Conservation (phyloP, 2,797 vertebrate species). For the Scarus forsteni region DNA sequence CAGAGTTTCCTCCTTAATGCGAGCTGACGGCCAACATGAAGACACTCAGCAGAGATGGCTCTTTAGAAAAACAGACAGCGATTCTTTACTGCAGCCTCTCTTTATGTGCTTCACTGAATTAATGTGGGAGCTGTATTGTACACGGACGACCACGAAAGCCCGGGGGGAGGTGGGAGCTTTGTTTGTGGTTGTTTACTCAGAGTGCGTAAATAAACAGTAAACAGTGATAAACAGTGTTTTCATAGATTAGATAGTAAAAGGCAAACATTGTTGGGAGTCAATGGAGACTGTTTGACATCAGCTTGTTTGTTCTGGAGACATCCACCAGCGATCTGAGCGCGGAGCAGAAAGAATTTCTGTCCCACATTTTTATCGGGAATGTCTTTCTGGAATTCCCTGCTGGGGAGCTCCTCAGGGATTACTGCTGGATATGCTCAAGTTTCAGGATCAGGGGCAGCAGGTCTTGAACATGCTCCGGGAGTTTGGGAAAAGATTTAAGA, state of each 20-base stretch:
- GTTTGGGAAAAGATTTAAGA: too few relatives aligned
- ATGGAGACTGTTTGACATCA: constrained; percentile 1
- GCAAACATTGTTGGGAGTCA: constrained; percentile 1
- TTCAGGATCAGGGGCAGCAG: too few relatives aligned
- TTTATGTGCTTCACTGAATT: constrained; percentile 37
- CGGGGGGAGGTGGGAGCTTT: constrained; percentile 8
- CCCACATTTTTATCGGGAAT: not conserved
- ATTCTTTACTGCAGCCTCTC: constrained; percentile 43
- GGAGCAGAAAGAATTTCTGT: not conserved
- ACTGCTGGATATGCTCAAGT: too few relatives aligned
- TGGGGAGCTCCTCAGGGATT: not conserved
- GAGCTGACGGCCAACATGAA: constrained; percentile 46
- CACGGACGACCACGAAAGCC: constrained; percentile 19
- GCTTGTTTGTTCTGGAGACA: not conserved
- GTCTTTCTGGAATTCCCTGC: not conserved
- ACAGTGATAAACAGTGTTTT: constrained; percentile 8
- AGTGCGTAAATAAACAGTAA: constrained; percentile 9
- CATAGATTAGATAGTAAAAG: constrained; percentile 5
- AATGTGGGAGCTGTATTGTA: constrained; percentile 43
- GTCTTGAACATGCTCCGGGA: too few relatives aligned
- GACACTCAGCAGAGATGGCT: constrained; percentile 46
- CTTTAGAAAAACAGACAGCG: constrained; percentile 28
- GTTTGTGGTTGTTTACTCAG: not conserved
- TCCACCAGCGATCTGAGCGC: not conserved
- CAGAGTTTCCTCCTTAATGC: constrained; percentile 56